Conservation (phyloP, 2,797 vertebrate genomes). For the Brachyalestes nurse region DNA sequence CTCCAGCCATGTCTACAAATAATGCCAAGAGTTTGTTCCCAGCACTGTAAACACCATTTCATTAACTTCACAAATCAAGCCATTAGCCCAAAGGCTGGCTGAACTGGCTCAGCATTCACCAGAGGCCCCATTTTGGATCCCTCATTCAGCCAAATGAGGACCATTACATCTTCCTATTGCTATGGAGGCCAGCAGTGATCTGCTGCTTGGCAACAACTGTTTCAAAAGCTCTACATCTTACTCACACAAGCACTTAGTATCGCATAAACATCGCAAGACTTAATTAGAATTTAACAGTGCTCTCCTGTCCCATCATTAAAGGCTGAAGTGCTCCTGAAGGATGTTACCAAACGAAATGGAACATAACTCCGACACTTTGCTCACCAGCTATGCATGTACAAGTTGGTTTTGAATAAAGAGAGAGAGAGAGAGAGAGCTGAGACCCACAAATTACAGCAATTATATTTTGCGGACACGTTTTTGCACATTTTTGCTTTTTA, state of each 20-base stretch:
- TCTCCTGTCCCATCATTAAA: conserved; percentile 2
- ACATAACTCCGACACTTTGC: neutral
- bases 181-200: neutral
- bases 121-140: neutral
- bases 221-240: conserved; percentile 8
- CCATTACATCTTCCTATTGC: conserved; percentile 5
- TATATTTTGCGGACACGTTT: neutral
- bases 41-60: neutral
- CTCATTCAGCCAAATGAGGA: neutral
- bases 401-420: neutral
- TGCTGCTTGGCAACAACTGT: conserved; percentile 6
- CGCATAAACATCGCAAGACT: conserved; percentile 2
- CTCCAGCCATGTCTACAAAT: neutral
- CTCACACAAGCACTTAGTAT: neutral
- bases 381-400: neutral
- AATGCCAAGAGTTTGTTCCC: neutral
- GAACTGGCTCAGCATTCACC: neutral
- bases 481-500: neutral
- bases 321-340: conserved; percentile 1
- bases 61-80: neutral
- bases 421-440: neutral
- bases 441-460: neutral
- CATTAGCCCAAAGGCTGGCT: neutral
- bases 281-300: conserved; percentile 2
- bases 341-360: neutral